Conservation (phyloP, 2,113 vertebrate species). For the Amblyornis subalaris region DNA sequence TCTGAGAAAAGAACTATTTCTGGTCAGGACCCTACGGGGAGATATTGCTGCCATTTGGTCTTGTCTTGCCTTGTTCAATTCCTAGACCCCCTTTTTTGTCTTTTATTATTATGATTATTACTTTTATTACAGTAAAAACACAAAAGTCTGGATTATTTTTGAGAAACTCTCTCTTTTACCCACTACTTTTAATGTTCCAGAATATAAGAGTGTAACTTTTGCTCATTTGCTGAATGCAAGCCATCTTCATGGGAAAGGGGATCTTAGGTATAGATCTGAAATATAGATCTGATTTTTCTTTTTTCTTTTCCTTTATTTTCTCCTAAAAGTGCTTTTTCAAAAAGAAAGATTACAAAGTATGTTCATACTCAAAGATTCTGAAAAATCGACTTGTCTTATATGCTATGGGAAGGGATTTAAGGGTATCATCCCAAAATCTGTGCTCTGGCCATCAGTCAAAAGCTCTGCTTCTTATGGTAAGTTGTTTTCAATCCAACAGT, state of each 20-base stretch:
- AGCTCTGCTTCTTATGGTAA: neutral
- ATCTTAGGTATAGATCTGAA: neutral
- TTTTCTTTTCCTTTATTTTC: neutral
- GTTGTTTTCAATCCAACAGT: conserved; percentile 15
- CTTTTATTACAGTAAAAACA: neutral
- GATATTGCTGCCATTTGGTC: neutral
- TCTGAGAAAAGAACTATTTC: neutral
- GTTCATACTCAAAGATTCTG: neutral
- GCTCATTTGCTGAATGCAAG: neutral
- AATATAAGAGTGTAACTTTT: neutral
- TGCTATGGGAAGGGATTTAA: neutral
- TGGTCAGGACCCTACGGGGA: neutral
- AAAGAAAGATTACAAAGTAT: neutral
- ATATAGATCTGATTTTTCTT: neutral
- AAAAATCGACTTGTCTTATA: neutral
- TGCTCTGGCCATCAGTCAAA: neutral
- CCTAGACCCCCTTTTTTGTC: neutral
- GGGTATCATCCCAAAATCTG: neutral
- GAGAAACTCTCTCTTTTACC: neutral
- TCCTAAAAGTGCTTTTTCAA: neutral
- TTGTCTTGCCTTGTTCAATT: neutral
- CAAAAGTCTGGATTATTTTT: neutral
- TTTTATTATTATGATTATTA: neutral
- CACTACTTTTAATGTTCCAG: neutral
- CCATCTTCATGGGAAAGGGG: neutral